Evolutionary conservation across 2,113 vertebrate species (phyloP), one percentile per base, ranked within the genome.

Genomic region (Labeo catla): DNA sequence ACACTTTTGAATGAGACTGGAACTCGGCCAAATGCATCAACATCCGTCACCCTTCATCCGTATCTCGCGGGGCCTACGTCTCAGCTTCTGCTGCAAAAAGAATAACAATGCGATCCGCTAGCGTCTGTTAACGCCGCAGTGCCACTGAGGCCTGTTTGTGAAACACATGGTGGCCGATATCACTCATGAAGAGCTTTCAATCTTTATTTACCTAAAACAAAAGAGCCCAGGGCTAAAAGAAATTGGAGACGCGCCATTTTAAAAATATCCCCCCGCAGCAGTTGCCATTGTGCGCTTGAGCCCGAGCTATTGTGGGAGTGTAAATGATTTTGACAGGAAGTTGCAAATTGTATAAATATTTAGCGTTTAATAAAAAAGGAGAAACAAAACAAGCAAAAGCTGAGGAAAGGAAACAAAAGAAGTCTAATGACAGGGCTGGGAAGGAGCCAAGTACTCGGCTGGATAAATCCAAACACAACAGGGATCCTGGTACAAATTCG

Each of bases 181-280:
- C 50, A 54, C 85, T 68, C 73, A 66, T 21, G 36, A 76, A 50
- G 66, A 84, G 88, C 85, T 76, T 76, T 89, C 88, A 81, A 68
- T 89, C 85, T 89, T 79, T 89, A 84, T 89, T 89, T 89, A 81
- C 85, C 39, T 84, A 86, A 86, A 89, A 89, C 88, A 89, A 84
- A 89, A 86, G 88, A 89, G 57, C 81, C 81, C 76, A n/a, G 59
- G 79, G 87, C 83, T 70, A 79, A 86, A 66, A 81, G 85, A 84
- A 89, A 84, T 82, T 78, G 84, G 81, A 84, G 68, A 76, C 43
- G 10, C 52, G 72, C 83, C 72, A 73, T 84, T 63, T 76, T 84
- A 49, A 84, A 28, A 74, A 49, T 45, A 76, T 47, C 12, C 54
- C 70, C 84, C 82, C 45, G 66, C 84, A 61, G 57, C 57, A 73